phyloP scores from a whole-genome alignment of 2,797 vertebrate species.

The Philypnodon macrostomus region DNA sequence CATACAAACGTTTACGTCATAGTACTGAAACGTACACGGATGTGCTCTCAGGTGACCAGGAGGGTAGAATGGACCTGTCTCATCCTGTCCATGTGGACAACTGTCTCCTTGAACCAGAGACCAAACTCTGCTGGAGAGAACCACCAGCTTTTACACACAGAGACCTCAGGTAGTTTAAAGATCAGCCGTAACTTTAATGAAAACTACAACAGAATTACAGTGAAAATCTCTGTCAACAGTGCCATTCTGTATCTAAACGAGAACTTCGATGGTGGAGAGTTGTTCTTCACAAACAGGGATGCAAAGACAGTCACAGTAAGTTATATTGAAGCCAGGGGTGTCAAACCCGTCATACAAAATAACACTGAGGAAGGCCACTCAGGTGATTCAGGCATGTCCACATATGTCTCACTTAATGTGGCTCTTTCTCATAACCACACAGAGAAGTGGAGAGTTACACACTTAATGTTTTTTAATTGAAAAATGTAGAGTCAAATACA shows the following conservation, averaged over 20 bases:
- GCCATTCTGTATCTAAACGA: constrained; percentile 94
- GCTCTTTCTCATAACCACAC: no score
- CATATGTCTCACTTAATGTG: no score
- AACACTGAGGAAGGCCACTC: no score
- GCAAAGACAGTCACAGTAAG: constrained; percentile 89
- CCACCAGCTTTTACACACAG: constrained; percentile 91
- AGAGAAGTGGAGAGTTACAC: no score
- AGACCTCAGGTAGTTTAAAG: constrained; percentile 85
- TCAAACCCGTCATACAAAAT: no score
- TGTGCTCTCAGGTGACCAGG: constrained; percentile 82
- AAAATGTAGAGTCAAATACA: no score
- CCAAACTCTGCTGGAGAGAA: constrained; percentile 90
- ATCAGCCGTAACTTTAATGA: background rate
- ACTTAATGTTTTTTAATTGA: no score
- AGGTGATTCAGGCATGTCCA: no score
- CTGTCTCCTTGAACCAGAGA: constrained; percentile 93
- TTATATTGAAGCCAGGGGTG: no score
- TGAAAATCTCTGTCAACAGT: constrained; percentile 61
- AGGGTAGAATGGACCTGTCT: constrained; percentile 89
- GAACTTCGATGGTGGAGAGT: constrained; percentile 89
- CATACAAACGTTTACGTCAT: no score
- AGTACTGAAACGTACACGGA: no score
- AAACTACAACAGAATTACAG: no score
- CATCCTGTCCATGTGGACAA: constrained; percentile 97
- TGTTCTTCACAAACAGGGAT: constrained; percentile 92